phyloP scores from a whole-genome alignment of 1,140 invertebrate species.

The Danaus plexippus region DNA sequence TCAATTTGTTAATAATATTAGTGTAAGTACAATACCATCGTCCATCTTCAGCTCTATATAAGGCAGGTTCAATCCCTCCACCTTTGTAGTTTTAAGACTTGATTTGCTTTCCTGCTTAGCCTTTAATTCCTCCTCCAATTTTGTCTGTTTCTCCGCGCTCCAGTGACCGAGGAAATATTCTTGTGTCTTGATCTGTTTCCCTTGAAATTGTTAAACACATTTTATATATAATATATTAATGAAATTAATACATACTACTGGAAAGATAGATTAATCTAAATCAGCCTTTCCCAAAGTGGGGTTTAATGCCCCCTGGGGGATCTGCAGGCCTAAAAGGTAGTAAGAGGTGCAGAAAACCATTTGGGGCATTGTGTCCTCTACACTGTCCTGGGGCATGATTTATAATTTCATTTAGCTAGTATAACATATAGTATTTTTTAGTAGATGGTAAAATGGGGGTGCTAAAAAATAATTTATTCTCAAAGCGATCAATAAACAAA shows the following conservation, averaged over 20 bases:
- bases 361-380: too few relatives aligned
- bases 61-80: constrained; percentile 89
- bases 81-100: constrained; percentile 77
- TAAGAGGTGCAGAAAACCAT: too few relatives aligned
- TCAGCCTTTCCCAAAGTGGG: neutral
- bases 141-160: constrained; percentile 75
- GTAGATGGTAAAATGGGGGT: too few relatives aligned
- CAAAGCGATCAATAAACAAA: too few relatives aligned
- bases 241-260: neutral
- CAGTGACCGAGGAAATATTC: constrained; percentile 87
- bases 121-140: constrained; percentile 68
- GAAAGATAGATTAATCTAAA: neutral
- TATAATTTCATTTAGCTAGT: too few relatives aligned
- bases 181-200: constrained; percentile 84
- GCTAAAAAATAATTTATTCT: too few relatives aligned
- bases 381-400: too few relatives aligned
- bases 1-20: too few relatives aligned
- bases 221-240: neutral
- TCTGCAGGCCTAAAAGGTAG: too few relatives aligned
- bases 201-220: constrained; percentile 31
- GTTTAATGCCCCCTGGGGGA: too few relatives aligned
- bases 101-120: constrained; percentile 67
- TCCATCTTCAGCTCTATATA: constrained; percentile 86
- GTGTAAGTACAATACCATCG: constrained; percentile 64
- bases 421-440: too few relatives aligned